Percentiles rank a stretch among this genome's conserved stretches.
Evolutionary conservation across 2,113 vertebrate species (phyloP).

Genomic region (Ptyas mucosa): DNA sequence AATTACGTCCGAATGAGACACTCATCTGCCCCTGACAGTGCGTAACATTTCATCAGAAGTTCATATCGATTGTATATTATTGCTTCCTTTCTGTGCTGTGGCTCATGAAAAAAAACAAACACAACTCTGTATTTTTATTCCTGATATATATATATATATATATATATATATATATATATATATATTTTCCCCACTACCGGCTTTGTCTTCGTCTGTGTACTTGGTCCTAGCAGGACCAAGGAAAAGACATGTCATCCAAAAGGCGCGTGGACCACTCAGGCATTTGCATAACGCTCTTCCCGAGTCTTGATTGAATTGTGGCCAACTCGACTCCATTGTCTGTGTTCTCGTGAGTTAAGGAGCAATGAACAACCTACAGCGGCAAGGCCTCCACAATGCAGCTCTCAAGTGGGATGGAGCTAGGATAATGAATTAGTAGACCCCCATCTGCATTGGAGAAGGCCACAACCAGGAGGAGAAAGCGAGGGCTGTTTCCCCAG

Average conservation of each 20-base stretch:
- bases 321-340: background rate
- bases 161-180: too few relatives aligned
- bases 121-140: background rate
- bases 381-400: background rate
- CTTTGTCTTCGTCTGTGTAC: background rate
- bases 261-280: background rate
- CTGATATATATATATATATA: background rate
- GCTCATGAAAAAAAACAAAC: background rate
- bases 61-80: background rate
- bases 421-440: background rate
- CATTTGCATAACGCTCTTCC: background rate
- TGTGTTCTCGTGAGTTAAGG: background rate
- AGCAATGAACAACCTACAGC: background rate
- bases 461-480: background rate
- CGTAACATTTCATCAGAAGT: conserved; percentile 16
- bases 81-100: background rate
- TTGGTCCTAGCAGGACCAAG: background rate
- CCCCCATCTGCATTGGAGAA: background rate
- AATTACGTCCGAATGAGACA: background rate
- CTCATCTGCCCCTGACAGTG: background rate
- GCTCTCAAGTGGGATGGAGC: background rate
- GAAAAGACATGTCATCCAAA: background rate
- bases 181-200: background rate
- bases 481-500: background rate
- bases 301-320: background rate